These are phyloP conservation scores for Cylindroiulus punctatus DNA, from an alignment of 2,888 invertebrate genomes.

Conservation along the genomic window DNA sequence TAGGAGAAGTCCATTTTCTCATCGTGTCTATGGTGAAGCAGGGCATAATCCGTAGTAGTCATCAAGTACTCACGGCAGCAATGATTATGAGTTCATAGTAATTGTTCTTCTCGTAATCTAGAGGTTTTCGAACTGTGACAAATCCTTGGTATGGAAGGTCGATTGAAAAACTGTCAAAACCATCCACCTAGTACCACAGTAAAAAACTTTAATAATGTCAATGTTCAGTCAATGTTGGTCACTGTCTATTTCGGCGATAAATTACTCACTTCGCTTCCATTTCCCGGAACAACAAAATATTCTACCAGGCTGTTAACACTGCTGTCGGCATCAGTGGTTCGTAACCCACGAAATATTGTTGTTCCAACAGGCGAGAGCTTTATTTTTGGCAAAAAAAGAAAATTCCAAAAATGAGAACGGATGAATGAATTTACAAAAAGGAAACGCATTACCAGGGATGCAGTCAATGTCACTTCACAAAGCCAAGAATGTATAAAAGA, in stretches of 20 bases:
- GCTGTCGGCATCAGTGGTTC: slow-evolving; percentile 83
- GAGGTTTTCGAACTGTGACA: slow-evolving; percentile 83
- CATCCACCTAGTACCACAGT: slow-evolving; percentile 71
- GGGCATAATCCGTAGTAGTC: slow-evolving; percentile 3
- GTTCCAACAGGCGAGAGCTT: slow-evolving; percentile 84
- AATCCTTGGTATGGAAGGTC: slow-evolving; percentile 88
- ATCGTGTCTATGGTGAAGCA: too few species aligned
- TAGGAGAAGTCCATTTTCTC: too few species aligned
- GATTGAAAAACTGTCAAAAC: slow-evolving; percentile 84
- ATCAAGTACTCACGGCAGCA: slow-evolving; percentile 79
- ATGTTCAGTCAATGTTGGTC: background rate
- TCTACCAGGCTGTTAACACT: slow-evolving; percentile 89
- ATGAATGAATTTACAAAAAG: slow-evolving; percentile 40
- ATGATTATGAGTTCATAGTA: slow-evolving; percentile 87
- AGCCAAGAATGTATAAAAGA: background rate
- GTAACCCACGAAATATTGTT: slow-evolving; percentile 83
- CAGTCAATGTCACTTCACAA: background rate
- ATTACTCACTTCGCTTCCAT: slow-evolving; percentile 70
- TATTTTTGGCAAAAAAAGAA: background rate
- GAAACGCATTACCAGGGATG: background rate
- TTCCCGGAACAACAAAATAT: slow-evolving; percentile 82
- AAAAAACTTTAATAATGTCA: background rate
- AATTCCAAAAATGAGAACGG: slow-evolving; percentile 18
- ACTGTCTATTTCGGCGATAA: background rate
- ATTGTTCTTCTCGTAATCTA: slow-evolving; percentile 89